Evolutionary conservation across 2,888 invertebrate species (phyloP).

Genomic region (Drosophila phalerata): DNA sequence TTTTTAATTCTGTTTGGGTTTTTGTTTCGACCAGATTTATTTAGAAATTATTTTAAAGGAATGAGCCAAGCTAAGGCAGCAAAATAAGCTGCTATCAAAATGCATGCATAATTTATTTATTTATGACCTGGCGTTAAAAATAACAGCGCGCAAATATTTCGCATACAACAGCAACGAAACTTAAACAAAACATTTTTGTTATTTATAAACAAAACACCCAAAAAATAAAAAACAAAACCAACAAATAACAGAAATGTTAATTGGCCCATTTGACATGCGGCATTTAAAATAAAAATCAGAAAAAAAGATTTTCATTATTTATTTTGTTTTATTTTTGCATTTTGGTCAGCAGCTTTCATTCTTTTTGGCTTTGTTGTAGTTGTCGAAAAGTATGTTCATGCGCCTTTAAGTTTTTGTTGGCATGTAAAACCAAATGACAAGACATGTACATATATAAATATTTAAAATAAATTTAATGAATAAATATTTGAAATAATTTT

Average conservation of each 20-base stretch:
- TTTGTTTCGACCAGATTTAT: slow-evolving; percentile 55
- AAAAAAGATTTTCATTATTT: slow-evolving; percentile 24
- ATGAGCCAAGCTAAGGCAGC: neutral
- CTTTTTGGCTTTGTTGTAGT: slow-evolving; percentile 53
- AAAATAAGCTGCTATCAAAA: slow-evolving; percentile 35
- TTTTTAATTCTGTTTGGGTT: slow-evolving; percentile 52
- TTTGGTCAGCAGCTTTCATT: slow-evolving; percentile 66
- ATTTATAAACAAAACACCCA: slow-evolving; percentile 76
- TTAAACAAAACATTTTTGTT: slow-evolving; percentile 72
- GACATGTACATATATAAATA: slow-evolving; percentile 14
- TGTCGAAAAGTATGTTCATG: slow-evolving; percentile 66
- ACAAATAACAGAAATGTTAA: slow-evolving; percentile 79
- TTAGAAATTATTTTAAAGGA: slow-evolving; percentile 56
- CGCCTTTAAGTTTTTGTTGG: slow-evolving; percentile 40
- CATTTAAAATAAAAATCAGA: slow-evolving; percentile 52
- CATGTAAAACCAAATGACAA: slow-evolving; percentile 49
- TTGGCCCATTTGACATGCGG: slow-evolving; percentile 82
- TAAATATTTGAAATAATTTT: slow-evolving; percentile 73
- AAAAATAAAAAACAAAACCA: slow-evolving; percentile 53
- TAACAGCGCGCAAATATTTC: slow-evolving; percentile 70
- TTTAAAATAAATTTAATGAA: slow-evolving; percentile 57
- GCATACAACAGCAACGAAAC: slow-evolving; percentile 56
- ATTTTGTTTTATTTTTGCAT: slow-evolving; percentile 28
- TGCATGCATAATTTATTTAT: slow-evolving; percentile 74
- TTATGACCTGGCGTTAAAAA: slow-evolving; percentile 64